These are phyloP conservation scores for Peromyscus leucopus DNA, from an alignment of 2,113 vertebrate genomes.

Conservation along the genomic window DNA sequence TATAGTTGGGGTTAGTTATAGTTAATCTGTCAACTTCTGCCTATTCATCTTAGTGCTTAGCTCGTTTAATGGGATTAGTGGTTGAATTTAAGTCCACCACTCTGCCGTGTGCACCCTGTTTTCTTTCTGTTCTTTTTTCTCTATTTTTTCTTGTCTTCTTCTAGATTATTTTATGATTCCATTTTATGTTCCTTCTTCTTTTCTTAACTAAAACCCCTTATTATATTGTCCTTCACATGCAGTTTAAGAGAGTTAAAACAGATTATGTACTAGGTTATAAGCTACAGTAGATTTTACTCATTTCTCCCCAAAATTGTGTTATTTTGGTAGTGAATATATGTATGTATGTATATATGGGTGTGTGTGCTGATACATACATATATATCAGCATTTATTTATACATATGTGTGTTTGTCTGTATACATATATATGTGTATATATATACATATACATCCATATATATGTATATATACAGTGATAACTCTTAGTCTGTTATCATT, in stretches of 20 bases:
- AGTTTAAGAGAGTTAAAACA: constrained; percentile 1
- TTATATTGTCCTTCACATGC: background rate
- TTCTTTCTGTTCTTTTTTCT: background rate
- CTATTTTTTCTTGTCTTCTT: background rate
- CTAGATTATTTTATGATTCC: background rate
- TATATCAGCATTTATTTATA: too few relatives aligned
- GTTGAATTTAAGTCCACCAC: background rate
- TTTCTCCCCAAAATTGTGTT: background rate
- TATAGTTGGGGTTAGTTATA: background rate
- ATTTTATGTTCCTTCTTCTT: background rate
- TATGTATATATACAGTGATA: background rate
- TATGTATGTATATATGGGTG: too few relatives aligned
- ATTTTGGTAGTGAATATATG: background rate
- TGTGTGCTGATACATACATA: too few relatives aligned
- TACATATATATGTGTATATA: background rate
- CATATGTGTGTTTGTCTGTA: background rate
- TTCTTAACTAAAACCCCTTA: constrained; percentile 36
- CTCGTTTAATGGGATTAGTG: background rate
- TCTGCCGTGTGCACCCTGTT: background rate
- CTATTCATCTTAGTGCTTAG: background rate
- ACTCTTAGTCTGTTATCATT: too few relatives aligned
- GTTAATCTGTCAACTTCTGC: background rate
- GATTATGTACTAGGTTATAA: background rate
- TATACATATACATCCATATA: background rate
- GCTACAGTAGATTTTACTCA: background rate